phyloP scores from a whole-genome alignment of 2,888 invertebrate genomes.

The Seira musarum region DNA sequence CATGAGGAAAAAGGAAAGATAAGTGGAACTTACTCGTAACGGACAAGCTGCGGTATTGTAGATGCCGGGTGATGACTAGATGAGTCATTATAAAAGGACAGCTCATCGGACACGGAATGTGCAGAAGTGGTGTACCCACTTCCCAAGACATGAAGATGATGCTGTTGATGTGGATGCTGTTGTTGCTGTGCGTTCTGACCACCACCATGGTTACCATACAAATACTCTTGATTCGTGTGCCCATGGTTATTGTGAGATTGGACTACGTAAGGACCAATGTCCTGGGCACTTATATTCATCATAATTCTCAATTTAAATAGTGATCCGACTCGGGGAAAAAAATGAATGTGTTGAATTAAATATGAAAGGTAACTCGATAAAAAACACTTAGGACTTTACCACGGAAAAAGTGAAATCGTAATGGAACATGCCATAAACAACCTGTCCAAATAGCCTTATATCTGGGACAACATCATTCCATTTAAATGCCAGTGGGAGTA shows the following conservation, averaged over 20 bases:
- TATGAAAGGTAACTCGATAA: too few relatives aligned
- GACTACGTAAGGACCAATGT: slow-evolving; percentile 48
- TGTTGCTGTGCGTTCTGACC: slow-evolving; percentile 33
- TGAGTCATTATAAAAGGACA: slow-evolving; percentile 46
- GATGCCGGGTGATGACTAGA: slow-evolving; percentile 18
- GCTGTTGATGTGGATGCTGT: slow-evolving; percentile 20
- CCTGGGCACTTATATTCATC: slow-evolving; percentile 54
- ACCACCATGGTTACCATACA: slow-evolving; percentile 17
- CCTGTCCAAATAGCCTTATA: too few relatives aligned
- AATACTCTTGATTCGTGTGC: slow-evolving; percentile 18
- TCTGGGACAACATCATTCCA: too few relatives aligned
- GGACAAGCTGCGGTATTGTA: slow-evolving; percentile 18
- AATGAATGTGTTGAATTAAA: too few relatives aligned
- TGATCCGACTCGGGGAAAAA: too few relatives aligned
- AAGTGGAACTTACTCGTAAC: slow-evolving; percentile 44
- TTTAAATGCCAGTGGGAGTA: too few relatives aligned
- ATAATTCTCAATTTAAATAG: slow-evolving; percentile 23
- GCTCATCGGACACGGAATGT: slow-evolving; percentile 26
- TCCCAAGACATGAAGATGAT: slow-evolving; percentile 36
- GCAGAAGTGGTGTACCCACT: slow-evolving; percentile 26
- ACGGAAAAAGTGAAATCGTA: too few relatives aligned
- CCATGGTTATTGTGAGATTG: slow-evolving; percentile 37
- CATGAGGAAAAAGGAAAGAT: too few relatives aligned
- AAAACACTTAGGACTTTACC: too few relatives aligned
- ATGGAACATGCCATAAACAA: too few relatives aligned